Base-by-base conservation (phyloP, 2,113 vertebrate species). In the Eira barbara region DNA sequence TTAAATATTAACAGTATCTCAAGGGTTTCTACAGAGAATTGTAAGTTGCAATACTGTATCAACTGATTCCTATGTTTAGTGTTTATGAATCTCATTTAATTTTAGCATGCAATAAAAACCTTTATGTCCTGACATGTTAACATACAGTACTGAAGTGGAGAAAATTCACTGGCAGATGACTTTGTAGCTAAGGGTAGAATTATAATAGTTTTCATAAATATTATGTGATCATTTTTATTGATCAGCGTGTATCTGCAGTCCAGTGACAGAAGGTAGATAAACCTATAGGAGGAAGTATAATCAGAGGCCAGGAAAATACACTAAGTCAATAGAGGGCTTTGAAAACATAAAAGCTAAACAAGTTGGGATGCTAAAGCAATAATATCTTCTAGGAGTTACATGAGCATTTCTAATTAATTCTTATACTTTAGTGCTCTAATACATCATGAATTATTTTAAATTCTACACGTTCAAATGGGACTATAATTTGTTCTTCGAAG, bases 1-100 rank as follows among this genome's bases (percentile, higher is more conserved):
- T 96, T 97, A 97, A 97, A 97, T 95, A 94, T 95, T 95, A 97
- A 87, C 27, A 89, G 61, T 55, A n/a, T 47, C 71, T 76, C 2
- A 84, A 34, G 55, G 45, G 57, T 88, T 96, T 92, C 82, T 97
- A 79, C 73, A 42, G 79, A 78, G 52, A 3, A 39, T 45, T 65
- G 36, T 65, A 73, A 20, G 6, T 95, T 76, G 80, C 78, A 95
- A 73, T 90, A 31, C 49, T 91, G 13, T 34, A 88, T 31, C 83
- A 91, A 79, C 36, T 95, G 18, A 84, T 84, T 97, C 87, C 84
- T 96, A 69, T 96, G 92, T 67, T 86, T 57, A 65, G 76, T 63
- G 83, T 96, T 73, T 96, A 90, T 95, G 86, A 94, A 93, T 97
- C 73, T 95, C 7, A n/a, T 94, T 98, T 96, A 92, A 98, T 97